Conservation (phyloP, 2,888 invertebrate species). For the Pheosia gnoma region DNA sequence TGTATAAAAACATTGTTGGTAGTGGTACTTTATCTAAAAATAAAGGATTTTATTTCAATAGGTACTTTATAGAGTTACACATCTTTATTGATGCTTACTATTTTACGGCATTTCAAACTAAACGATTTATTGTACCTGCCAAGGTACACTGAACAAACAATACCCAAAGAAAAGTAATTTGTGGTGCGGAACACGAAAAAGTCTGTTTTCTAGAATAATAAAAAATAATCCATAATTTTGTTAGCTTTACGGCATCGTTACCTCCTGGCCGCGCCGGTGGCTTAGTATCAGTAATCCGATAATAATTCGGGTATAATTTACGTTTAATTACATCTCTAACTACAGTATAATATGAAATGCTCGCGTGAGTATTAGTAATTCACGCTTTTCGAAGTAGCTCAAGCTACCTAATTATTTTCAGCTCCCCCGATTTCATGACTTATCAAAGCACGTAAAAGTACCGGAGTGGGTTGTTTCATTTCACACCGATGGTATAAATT, state of each 20-base stretch:
- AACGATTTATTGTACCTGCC: too few species aligned
- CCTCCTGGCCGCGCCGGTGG: conserved; percentile 11
- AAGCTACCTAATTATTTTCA: conserved; percentile 69
- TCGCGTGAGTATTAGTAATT: conserved; percentile 72
- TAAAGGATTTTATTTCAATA: too few species aligned
- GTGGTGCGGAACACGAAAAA: conserved; percentile 7
- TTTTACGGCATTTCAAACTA: too few species aligned
- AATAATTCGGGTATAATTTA: conserved; percentile 64
- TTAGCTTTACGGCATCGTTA: conserved; percentile 7
- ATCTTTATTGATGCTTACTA: too few species aligned
- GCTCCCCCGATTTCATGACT: conserved; percentile 64
- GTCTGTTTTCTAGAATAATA: conserved; percentile 6
- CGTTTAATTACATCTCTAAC: conserved; percentile 74
- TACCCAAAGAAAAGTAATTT: conserved; percentile 11
- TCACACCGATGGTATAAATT: conserved; percentile 6
- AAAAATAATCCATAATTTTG: conserved; percentile 4
- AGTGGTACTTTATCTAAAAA: too few species aligned
- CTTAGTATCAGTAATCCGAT: conserved; percentile 53
- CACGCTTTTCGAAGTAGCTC: conserved; percentile 55
- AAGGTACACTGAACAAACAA: neutral
- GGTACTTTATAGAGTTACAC: too few species aligned
- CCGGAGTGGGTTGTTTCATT: conserved; percentile 31
- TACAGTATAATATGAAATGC: conserved; percentile 75
- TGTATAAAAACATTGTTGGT: too few species aligned
- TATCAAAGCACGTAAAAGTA: conserved; percentile 49